Conservation (phyloP, 2,797 vertebrate species). For the Sardinella longiceps region DNA sequence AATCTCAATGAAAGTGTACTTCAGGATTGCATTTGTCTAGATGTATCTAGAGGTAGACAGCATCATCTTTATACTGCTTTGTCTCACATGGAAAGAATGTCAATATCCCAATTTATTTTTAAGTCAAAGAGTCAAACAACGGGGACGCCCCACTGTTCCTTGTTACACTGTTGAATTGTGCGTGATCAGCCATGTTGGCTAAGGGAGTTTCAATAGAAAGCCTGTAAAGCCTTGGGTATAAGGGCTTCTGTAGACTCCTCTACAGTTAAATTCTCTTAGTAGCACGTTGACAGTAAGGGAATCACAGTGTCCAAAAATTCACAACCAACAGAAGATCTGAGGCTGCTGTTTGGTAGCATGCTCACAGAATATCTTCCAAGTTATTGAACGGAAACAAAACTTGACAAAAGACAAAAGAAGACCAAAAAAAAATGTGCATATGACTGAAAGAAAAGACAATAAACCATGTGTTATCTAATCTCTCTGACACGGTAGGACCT, state of each 20-base stretch:
- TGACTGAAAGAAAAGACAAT: no score
- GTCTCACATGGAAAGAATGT: slow-evolving; percentile 17
- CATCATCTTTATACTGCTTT: slow-evolving; percentile 1
- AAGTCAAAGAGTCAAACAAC: neutral
- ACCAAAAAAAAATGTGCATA: neutral
- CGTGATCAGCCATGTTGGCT: neutral
- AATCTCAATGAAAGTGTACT: slow-evolving; percentile 42
- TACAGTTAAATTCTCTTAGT: neutral
- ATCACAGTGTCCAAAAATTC: neutral
- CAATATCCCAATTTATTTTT: neutral
- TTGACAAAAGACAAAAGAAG: neutral
- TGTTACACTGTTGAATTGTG: neutral
- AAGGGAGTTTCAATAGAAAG: neutral
- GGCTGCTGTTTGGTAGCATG: neutral
- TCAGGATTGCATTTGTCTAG: slow-evolving; percentile 45
- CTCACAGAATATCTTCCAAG: neutral
- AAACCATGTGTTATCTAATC: neutral
- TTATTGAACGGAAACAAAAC: neutral
- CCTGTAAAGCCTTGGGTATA: neutral
- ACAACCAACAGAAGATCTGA: neutral
- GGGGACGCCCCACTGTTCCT: neutral
- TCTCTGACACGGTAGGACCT: slow-evolving; percentile 32
- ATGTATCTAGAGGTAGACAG: slow-evolving; percentile 43
- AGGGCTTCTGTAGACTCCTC: neutral
- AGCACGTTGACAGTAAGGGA: neutral